phyloP scores from a whole-genome alignment of 2,888 invertebrate genomes.

The Alcis repandata region DNA sequence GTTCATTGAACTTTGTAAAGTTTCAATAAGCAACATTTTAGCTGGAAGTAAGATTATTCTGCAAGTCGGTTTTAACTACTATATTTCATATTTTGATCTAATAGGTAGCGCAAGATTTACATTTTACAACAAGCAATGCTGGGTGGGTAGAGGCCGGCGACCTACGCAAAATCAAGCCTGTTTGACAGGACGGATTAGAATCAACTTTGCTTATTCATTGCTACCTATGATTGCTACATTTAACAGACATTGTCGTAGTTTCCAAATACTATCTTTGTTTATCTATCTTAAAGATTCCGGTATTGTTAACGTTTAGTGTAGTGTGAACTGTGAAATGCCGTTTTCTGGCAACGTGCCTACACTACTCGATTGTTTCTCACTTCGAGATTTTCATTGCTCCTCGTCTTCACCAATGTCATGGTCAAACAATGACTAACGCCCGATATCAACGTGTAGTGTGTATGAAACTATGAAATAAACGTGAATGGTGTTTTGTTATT shows the following conservation, averaged over 20 bases:
- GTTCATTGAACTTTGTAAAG: constrained; percentile 16
- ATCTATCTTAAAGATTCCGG: constrained; percentile 1
- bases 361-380: constrained; percentile 14
- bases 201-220: constrained; percentile 3
- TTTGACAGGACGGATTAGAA: constrained; percentile 12
- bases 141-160: constrained; percentile 11
- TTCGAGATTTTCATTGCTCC: constrained; percentile 18
- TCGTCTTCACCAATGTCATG: constrained; percentile 40
- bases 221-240: too few relatives aligned
- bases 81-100: constrained; percentile 4
- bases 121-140: constrained; percentile 10
- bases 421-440: constrained; percentile 31
- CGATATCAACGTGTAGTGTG: constrained; percentile 13
- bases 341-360: constrained; percentile 30
- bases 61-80: neutral
- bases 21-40: neutral
- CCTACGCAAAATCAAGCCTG: constrained; percentile 27
- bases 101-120: neutral
- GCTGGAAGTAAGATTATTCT: neutral
- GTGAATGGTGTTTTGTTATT: constrained; percentile 2
- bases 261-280: constrained; percentile 20
- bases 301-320: constrained; percentile 12
- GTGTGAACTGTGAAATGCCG: neutral
- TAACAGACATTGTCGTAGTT: neutral
- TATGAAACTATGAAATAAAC: constrained; percentile 8